phyloP scores from a whole-genome alignment of 2,113 vertebrate species.

The Boleophthalmus pectinirostris region DNA sequence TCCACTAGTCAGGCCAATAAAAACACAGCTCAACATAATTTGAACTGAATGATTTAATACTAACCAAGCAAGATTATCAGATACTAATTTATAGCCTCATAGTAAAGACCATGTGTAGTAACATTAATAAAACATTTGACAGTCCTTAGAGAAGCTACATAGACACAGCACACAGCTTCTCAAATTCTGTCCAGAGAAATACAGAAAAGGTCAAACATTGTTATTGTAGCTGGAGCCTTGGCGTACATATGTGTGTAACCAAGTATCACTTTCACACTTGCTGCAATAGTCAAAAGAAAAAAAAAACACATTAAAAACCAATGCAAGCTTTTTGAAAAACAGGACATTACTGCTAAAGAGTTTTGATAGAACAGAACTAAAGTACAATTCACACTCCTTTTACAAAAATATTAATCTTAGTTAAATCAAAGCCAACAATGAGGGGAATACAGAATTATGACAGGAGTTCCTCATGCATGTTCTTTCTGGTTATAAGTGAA shows the following conservation, averaged over 20 bases:
- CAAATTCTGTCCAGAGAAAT: constrained; percentile 18
- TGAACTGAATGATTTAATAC: constrained; percentile 66
- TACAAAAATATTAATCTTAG: constrained; percentile 74
- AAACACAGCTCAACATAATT: constrained; percentile 10
- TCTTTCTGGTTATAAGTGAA: constrained; percentile 25
- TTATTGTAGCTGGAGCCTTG: constrained; percentile 34
- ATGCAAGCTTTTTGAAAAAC: constrained; percentile 34
- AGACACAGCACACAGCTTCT: constrained; percentile 53
- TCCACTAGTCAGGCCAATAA: not conserved
- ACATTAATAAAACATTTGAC: constrained; percentile 30
- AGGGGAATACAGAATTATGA: constrained; percentile 25
- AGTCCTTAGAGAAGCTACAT: constrained; percentile 43
- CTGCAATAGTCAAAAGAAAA: constrained; percentile 22
- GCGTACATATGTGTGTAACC: not conserved
- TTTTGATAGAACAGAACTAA: constrained; percentile 53
- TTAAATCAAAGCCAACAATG: constrained; percentile 39
- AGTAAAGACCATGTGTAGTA: constrained; percentile 39
- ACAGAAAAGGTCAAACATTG: constrained; percentile 21
- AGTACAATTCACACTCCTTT: constrained; percentile 45
- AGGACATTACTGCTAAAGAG: constrained; percentile 43
- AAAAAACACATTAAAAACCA: constrained; percentile 26
- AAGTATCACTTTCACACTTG: constrained; percentile 5
- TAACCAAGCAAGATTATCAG: constrained; percentile 58
- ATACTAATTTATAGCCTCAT: constrained; percentile 51
- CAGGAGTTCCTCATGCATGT: constrained; percentile 50